Base-by-base conservation (phyloP, 2,113 vertebrate genomes). In the Cynopterus brachyotis region DNA sequence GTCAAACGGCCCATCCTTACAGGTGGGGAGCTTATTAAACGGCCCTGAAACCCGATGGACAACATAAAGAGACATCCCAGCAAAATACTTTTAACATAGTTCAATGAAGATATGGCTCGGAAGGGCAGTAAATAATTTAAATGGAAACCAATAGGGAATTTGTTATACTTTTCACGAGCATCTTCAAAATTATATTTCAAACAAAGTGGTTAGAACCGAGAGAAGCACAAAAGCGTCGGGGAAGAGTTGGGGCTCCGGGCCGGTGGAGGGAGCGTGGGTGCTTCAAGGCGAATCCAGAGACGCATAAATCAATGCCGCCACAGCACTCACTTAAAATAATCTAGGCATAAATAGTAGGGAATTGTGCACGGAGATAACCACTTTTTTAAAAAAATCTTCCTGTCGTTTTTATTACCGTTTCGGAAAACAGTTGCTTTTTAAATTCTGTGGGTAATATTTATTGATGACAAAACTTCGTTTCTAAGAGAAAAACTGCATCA, bases 1-100 rank as follows among this genome's bases (percentile, higher is more conserved):
- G 99, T 99, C 99, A 99, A 98, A 98, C 98, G 98, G 98, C 98
- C 98, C 98, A 98, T 98, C 98, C 98, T 98, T 97, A 98, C 98
- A 98, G 98, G 98, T 98, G 98, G 98, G 98, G 98, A 98, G 98
- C 98, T 98, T 99, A 99, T 99, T 99, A 98, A 98, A 98, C 17
- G 96, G 98, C 98, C 98, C 98, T 98, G 98, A 98, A 98, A 98
- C 94, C 97, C 96, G 70, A 98, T 96, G 98, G 98, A 98, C 98
- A 98, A 98, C 98, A 98, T 98, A 98, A 98, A 98, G 98, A 98
- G 98, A 97, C 98, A 98, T 97, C 98, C 97, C 98, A 97, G 98
- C 97, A 96, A 98, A 98, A 98, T 97, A 98, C 95, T 98, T 98
- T 97, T 97, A 98, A 98, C 98, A 97, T 96, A 98, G 98, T 96